Evolutionary conservation across 2,113 vertebrate genomes (phyloP).

Genomic region (Rallus limicola): DNA sequence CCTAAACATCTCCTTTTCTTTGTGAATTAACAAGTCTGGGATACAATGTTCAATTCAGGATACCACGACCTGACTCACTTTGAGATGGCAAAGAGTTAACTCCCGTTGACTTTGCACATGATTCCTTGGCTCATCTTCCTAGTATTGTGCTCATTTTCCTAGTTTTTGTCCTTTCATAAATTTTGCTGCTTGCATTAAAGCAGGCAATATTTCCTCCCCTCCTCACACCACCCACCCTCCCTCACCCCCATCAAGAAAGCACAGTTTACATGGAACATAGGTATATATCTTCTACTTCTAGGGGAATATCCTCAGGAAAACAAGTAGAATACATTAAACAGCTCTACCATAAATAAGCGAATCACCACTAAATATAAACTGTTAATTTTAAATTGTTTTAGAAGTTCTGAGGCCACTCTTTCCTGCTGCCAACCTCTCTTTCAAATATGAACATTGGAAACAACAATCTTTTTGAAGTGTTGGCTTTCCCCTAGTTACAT

Average conservation of each 20-base stretch:
- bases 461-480: background rate
- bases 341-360: background rate
- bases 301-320: constrained; percentile 26
- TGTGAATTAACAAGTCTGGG: background rate
- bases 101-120: background rate
- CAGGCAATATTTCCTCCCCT: background rate
- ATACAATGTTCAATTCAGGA: background rate
- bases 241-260: background rate
- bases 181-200: constrained; percentile 1
- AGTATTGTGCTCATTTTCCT: constrained; percentile 13
- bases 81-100: background rate
- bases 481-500: background rate
- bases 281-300: background rate
- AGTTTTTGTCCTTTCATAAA: constrained; percentile 31
- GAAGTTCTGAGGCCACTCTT: background rate
- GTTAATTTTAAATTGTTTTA: background rate
- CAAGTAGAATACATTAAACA: background rate
- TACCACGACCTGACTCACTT: background rate
- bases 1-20: background rate
- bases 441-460: background rate
- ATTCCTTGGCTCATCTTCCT: constrained; percentile 34
- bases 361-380: background rate
- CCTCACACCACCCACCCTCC: accelerated
- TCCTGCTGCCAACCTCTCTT: background rate
- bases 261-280: background rate